Evolutionary conservation across 2,888 invertebrate genomes (phyloP).

Genomic region (Choreutis nemorana): DNA sequence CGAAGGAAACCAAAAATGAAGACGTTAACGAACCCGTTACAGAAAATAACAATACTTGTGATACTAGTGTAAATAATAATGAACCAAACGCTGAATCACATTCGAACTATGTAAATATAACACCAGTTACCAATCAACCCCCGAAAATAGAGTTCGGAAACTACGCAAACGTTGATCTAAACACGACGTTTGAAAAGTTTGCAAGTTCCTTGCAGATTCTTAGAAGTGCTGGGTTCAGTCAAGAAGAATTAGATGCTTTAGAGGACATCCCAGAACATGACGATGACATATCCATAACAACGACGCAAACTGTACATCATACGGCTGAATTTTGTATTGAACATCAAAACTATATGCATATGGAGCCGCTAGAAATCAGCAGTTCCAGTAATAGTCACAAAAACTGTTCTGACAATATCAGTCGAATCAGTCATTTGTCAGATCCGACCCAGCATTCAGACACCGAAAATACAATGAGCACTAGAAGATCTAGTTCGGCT

Average conservation of each 20-base stretch:
- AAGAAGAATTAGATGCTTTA: slow-evolving; percentile 59
- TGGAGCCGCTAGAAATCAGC: slow-evolving; percentile 46
- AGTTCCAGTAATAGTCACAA: slow-evolving; percentile 44
- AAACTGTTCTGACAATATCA: slow-evolving; percentile 58
- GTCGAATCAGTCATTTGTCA: slow-evolving; percentile 63
- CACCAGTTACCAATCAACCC: slow-evolving; percentile 34
- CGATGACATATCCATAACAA: slow-evolving; percentile 46
- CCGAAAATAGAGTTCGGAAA: slow-evolving; percentile 55
- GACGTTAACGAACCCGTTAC: slow-evolving; percentile 22
- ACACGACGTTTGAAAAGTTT: slow-evolving; percentile 78
- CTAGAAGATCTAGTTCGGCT: slow-evolving; percentile 68
- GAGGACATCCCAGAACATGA: slow-evolving; percentile 57
- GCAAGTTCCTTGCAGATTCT: slow-evolving; percentile 78
- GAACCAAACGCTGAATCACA: slow-evolving; percentile 25
- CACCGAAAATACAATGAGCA: slow-evolving; percentile 44
- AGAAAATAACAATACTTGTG: slow-evolving; percentile 26
- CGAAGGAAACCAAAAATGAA: slow-evolving; percentile 66
- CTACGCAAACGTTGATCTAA: slow-evolving; percentile 80
- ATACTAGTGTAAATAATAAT: slow-evolving; percentile 31
- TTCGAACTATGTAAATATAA: slow-evolving; percentile 62
- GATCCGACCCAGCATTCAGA: slow-evolving; percentile 52
- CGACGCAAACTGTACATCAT: slow-evolving; percentile 42
- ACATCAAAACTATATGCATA: slow-evolving; percentile 45
- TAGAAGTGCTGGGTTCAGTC: slow-evolving; percentile 66
- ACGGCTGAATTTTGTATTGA: slow-evolving; percentile 44